phyloP scores from a whole-genome alignment of 2,113 vertebrate species.

The Macaca fascicularis region T2T-MFA8v1.1 NC_088390.1:61125501-61126000 shows the following conservation, averaged over 20 bases:
- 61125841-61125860: not conserved
- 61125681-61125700: not conserved
- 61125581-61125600: not conserved
- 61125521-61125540: not conserved
- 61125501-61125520: not conserved
- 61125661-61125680: not conserved
- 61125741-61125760: not conserved
- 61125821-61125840: not conserved
- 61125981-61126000: conserved; percentile 23
- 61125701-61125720: not conserved
- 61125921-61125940: conserved; percentile 23
- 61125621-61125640: not conserved
- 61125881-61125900: not conserved
- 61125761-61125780: not conserved
- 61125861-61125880: not conserved
- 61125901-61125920: not conserved
- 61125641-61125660: not conserved
- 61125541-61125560: not conserved
- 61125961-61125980: conserved; percentile 55
- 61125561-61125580: not conserved
- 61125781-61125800: not conserved
- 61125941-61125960: conserved; percentile 16
- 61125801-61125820: not conserved
- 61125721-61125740: not conserved
- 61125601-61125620: not conserved